Base-by-base conservation (phyloP, 2,888 invertebrate genomes). In the Mactromeris polynyma region DNA sequence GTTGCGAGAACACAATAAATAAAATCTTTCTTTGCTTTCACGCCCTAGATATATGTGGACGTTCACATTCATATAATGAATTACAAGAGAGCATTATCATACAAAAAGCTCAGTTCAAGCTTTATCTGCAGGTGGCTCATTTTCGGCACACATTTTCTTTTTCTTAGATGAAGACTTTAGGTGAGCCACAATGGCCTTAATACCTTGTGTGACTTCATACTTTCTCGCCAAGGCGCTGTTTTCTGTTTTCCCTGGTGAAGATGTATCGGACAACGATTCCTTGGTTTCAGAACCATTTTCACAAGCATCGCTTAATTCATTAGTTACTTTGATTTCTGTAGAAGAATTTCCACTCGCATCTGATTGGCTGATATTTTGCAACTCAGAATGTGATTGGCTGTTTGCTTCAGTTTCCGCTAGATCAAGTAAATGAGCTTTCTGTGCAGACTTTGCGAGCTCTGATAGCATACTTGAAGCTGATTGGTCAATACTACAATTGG, bases 391-490 rank as follows among this genome's bases (percentile, higher is more conserved):
- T 54, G 54, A 38, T 36, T 40, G 33, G 36, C 26, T 38, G 36
- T n/a, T 21, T n/a, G 33, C 77, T 33, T 21, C 78, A 11, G 36
- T 36, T 77, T 42, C 84, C 14, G 78, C 42, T 46, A 77, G 51
- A 51, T 84, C 40, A 33, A 51, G 51, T 26, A 78, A 33, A 36
- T 58, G 77, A 21, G 77, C 83, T 33, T 84, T 78, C 42, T 90
- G 89, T 33, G 88, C 90, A 40, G 92, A 92, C 78, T 86, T 90
- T 21, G 92, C 92, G 4, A 92, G 87, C 54, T 90, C 90, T 26
- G 90, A 90, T 33, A 92, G 88, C 90, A 92, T 92, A n/a, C 81
- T 89, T 1, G 92, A 92, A 54, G 92, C 92, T 64, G 92, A 90
- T 83, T 92, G 92, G 86, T 90, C 88, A 58, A 92, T 81, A 19